Percentiles rank a stretch among this genome's conserved stretches.
phyloP scores from a whole-genome alignment of 1,140 invertebrate genomes.

The Scaptomyza pallida region DNA sequence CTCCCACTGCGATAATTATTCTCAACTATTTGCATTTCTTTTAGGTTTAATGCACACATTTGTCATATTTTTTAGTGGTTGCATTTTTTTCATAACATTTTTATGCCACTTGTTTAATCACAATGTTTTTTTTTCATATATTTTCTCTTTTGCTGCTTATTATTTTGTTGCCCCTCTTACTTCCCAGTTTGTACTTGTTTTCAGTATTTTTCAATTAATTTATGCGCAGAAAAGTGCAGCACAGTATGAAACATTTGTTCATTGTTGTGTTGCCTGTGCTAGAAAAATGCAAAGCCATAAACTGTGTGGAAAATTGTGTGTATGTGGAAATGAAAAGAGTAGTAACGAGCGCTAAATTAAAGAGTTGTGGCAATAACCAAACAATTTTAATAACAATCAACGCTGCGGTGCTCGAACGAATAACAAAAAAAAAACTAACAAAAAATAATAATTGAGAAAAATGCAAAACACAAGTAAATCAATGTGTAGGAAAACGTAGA shows the following conservation, averaged over 20 bases:
- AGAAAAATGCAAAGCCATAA: conserved; percentile 57
- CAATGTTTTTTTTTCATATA: conserved; percentile 20
- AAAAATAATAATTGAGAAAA: conserved; percentile 27
- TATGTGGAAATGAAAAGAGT: conserved; percentile 30
- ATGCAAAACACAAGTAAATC: conserved; percentile 10
- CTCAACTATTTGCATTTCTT: not conserved
- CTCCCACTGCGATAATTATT: not conserved
- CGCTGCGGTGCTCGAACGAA: conserved; percentile 11
- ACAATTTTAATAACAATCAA: conserved; percentile 41
- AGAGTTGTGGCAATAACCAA: conserved; percentile 36
- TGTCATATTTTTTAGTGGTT: conserved; percentile 8
- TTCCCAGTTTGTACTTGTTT: too few relatives aligned
- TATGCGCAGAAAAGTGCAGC: conserved; percentile 67
- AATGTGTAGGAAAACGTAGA: too few relatives aligned
- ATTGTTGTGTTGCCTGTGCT: conserved; percentile 24
- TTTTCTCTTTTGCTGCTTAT: not conserved
- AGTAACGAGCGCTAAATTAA: conserved; percentile 47
- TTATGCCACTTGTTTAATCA: conserved; percentile 30
- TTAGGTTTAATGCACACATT: not conserved
- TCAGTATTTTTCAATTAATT: conserved; percentile 60
- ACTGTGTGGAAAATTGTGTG: conserved; percentile 41
- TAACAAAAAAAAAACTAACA: conserved; percentile 5
- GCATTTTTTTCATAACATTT: conserved; percentile 23
- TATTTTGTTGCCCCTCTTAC: too few relatives aligned
- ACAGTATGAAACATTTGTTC: conserved; percentile 64